These are phyloP conservation scores for Syrphus vitripennis DNA, from an alignment of 2,888 invertebrate species.

Conservation along the genomic window DNA sequence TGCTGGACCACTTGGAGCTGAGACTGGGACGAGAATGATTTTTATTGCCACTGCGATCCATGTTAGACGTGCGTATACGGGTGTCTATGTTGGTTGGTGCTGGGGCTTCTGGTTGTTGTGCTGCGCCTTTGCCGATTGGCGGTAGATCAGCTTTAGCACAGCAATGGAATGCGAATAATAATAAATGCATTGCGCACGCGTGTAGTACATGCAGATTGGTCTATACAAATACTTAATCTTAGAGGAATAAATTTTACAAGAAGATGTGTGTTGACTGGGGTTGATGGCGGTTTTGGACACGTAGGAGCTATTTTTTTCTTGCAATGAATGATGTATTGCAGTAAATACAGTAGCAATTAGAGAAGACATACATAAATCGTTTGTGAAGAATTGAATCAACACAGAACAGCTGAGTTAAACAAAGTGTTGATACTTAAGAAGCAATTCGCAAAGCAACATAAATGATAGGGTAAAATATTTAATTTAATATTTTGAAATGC, in stretches of 20 bases:
- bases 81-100: slow-evolving; percentile 59
- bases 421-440: too few species aligned
- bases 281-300: not conserved
- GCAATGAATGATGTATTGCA: not conserved
- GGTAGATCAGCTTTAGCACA: slow-evolving; percentile 48
- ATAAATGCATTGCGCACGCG: slow-evolving; percentile 67
- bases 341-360: slow-evolving; percentile 17
- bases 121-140: slow-evolving; percentile 46
- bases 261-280: slow-evolving; percentile 10
- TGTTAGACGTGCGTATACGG: slow-evolving; percentile 69
- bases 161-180: slow-evolving; percentile 68
- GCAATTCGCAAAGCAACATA: too few species aligned
- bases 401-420: not conserved
- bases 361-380: not conserved
- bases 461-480: too few species aligned
- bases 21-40: slow-evolving; percentile 54
- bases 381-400: not conserved
- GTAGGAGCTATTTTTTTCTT: not conserved
- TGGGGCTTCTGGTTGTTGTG: slow-evolving; percentile 34
- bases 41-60: slow-evolving; percentile 70
- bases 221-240: slow-evolving; percentile 58
- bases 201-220: slow-evolving; percentile 58
- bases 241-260: slow-evolving; percentile 10
- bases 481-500: too few species aligned
- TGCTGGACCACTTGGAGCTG: slow-evolving; percentile 20